Conservation (phyloP, 2,888 invertebrate species). For the Hirtodrosophila duncani region DNA sequence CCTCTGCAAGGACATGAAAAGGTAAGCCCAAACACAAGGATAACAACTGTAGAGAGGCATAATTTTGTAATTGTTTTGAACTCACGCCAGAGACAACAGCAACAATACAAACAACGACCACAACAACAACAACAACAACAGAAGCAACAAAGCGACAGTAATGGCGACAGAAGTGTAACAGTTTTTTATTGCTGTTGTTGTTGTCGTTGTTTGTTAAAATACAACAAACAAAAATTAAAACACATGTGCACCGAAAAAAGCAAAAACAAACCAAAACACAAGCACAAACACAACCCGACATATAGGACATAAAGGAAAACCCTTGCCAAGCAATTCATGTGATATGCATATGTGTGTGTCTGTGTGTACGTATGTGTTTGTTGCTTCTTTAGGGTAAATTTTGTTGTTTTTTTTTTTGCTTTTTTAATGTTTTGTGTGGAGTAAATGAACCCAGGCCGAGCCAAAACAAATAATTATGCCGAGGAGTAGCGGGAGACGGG, state of each 20-base stretch:
- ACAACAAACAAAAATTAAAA: conserved; percentile 38
- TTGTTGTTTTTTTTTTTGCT: no score
- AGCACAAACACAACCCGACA: conserved; percentile 25
- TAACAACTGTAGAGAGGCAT: conserved; percentile 40
- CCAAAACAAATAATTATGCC: conserved; percentile 68
- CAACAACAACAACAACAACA: conserved; percentile 10
- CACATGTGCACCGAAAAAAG: conserved; percentile 55
- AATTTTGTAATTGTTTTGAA: conserved; percentile 71
- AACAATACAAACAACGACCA: conserved; percentile 19
- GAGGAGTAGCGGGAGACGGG: conserved; percentile 20
- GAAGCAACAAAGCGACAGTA: conserved; percentile 9
- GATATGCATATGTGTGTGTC: conserved; percentile 8
- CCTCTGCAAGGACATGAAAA: conserved; percentile 20
- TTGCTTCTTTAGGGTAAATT: conserved; percentile 36
- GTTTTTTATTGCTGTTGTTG: conserved; percentile 30
- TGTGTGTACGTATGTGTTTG: conserved; percentile 4
- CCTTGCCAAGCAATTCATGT: conserved; percentile 38
- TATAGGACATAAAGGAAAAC: conserved; percentile 11
- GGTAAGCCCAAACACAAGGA: conserved; percentile 23
- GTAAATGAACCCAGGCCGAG: conserved; percentile 62
- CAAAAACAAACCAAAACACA: conserved; percentile 24
- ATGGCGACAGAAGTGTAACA: conserved; percentile 21
- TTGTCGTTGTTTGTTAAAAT: conserved; percentile 17
- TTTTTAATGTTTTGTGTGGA: conserved; percentile 31
- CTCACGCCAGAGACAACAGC: conserved; percentile 58